Evolutionary conservation across 2,113 vertebrate genomes (phyloP).

Genomic region (Centropristis striata): DNA sequence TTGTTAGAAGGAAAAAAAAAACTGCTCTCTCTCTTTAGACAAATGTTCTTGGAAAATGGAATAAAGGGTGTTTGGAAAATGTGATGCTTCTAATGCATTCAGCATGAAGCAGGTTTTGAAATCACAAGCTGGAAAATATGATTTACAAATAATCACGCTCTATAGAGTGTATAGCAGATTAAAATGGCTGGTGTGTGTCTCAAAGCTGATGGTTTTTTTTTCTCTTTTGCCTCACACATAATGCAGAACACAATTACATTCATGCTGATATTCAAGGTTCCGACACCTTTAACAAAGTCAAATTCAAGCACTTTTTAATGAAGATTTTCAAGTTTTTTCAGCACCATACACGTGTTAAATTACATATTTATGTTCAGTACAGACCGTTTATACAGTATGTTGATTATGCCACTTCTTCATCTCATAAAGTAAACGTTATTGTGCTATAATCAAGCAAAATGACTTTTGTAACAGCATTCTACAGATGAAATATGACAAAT

Average conservation of each 20-base stretch:
- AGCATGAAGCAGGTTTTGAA: constrained; percentile 42
- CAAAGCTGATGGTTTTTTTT: not conserved
- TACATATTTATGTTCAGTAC: too few species aligned
- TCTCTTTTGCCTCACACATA: not conserved
- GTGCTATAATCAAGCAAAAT: too few species aligned
- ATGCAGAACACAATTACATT: not conserved
- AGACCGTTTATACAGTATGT: too few species aligned
- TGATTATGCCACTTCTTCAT: too few species aligned
- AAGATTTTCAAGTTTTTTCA: too few species aligned
- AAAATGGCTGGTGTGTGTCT: constrained; percentile 19
- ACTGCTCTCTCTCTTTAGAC: not conserved
- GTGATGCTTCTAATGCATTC: constrained; percentile 39
- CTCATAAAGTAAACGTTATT: too few species aligned
- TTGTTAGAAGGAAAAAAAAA: constrained; percentile 21
- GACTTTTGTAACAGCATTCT: too few species aligned
- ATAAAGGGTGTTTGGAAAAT: constrained; percentile 48
- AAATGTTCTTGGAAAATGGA: constrained; percentile 36
- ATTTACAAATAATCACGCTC: constrained; percentile 44
- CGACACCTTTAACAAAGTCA: too few species aligned
- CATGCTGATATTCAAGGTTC: not conserved
- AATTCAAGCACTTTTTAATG: too few species aligned
- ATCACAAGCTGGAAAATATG: constrained; percentile 60
- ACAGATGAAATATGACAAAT: too few species aligned
- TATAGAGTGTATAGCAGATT: constrained; percentile 31
- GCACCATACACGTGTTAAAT: too few species aligned